These are phyloP conservation scores for western clawed frog (Xenopus tropicalis) DNA, from an alignment of 2,113 vertebrate genomes.

Conservation along the genomic window DNA sequence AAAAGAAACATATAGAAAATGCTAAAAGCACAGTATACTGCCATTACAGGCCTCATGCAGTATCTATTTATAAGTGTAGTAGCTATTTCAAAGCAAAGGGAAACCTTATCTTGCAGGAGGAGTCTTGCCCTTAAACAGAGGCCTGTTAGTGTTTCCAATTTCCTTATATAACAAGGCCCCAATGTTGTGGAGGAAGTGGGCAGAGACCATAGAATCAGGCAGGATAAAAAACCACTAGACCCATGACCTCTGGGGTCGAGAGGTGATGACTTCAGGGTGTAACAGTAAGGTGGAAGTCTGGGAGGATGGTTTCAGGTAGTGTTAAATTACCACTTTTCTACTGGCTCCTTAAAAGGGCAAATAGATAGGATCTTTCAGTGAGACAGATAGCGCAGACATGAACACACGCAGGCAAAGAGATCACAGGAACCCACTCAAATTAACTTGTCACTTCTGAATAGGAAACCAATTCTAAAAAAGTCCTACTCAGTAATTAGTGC, in stretches of 20 bases:
- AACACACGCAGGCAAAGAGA: slow-evolving; percentile 41
- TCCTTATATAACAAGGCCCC: slow-evolving; percentile 77
- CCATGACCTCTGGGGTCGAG: slow-evolving; percentile 70
- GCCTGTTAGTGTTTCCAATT: slow-evolving; percentile 78
- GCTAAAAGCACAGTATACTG: too few relatives aligned
- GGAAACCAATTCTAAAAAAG: slow-evolving; percentile 40
- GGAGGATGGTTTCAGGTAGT: slow-evolving; percentile 70
- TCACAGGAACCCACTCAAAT: slow-evolving; percentile 46
- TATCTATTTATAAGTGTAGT: slow-evolving; percentile 61
- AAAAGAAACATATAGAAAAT: too few relatives aligned
- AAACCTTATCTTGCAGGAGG: slow-evolving; percentile 66
- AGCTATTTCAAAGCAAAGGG: slow-evolving; percentile 65
- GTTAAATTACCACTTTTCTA: slow-evolving; percentile 62
- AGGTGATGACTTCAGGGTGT: slow-evolving; percentile 72
- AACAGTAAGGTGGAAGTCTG: slow-evolving; percentile 67
- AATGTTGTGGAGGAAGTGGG: slow-evolving; percentile 68
- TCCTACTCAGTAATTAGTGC: slow-evolving; percentile 42
- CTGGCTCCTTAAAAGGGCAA: slow-evolving; percentile 56
- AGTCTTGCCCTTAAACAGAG: slow-evolving; percentile 49
- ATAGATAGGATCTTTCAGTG: slow-evolving; percentile 58
- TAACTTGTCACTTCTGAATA: slow-evolving; percentile 41
- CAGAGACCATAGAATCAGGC: slow-evolving; percentile 66
- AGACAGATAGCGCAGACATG: slow-evolving; percentile 39
- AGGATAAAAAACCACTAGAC: slow-evolving; percentile 71
- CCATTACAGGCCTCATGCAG: not conserved